phyloP scores from a whole-genome alignment of 2,888 invertebrate genomes.

The Philhelius pedissequus region DNA sequence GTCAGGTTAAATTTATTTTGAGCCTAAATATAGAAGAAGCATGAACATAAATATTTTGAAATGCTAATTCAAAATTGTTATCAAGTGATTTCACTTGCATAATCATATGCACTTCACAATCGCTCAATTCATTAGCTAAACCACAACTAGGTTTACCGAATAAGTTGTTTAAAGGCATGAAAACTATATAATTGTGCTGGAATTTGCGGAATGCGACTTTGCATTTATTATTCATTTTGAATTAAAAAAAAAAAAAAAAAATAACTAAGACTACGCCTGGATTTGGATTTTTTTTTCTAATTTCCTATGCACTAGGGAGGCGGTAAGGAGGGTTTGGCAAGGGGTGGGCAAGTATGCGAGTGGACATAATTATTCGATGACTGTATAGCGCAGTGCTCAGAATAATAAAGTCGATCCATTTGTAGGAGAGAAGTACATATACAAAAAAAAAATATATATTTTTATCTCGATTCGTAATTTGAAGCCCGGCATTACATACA shows the following conservation, averaged over 20 bases:
- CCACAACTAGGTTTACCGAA: neutral
- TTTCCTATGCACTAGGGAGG: neutral
- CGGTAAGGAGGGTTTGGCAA: neutral
- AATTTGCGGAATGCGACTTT: conserved; percentile 53
- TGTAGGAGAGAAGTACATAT: neutral
- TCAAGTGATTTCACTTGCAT: conserved; percentile 59
- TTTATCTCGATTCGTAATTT: conserved; percentile 19
- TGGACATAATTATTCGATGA: conserved; percentile 3
- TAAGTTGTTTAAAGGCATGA: conserved; percentile 20
- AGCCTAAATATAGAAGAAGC: conserved; percentile 1
- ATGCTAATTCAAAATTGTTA: conserved; percentile 16
- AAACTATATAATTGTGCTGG: conserved; percentile 53
- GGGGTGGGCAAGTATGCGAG: neutral
- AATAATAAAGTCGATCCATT: conserved; percentile 9
- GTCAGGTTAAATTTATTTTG: neutral
- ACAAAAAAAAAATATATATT: neutral
- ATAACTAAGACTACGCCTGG: conserved; percentile 44
- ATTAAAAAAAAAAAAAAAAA: conserved; percentile 8
- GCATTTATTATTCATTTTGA: conserved; percentile 24
- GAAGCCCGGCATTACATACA: conserved; percentile 14
- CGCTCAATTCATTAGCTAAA: neutral
- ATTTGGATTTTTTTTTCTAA: conserved; percentile 1
- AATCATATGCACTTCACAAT: conserved; percentile 28
- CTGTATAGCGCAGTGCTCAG: neutral
- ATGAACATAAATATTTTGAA: neutral